These are phyloP conservation scores for Damaliscus lunatus DNA, from an alignment of 2,113 vertebrate genomes.

Conservation along the genomic window DNA sequence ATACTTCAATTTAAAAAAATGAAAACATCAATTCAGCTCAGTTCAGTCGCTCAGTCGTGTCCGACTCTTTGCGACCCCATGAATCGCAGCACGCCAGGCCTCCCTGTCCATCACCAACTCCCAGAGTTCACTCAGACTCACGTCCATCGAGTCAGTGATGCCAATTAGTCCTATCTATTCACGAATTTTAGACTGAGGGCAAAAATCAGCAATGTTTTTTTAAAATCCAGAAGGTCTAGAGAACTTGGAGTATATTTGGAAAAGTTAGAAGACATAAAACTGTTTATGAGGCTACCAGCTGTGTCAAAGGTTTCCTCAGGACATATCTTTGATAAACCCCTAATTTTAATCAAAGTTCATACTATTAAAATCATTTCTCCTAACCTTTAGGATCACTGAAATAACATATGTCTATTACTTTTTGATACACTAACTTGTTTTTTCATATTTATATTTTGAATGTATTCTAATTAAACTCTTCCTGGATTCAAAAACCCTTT, in stretches of 20 bases:
- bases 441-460: slow-evolving; percentile 18
- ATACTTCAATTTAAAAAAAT: background rate
- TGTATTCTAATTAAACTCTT: slow-evolving; percentile 36
- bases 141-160: too few relatives aligned
- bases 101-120: too few relatives aligned
- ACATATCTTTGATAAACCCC: background rate
- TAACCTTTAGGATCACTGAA: background rate
- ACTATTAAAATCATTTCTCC: background rate
- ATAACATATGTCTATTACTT: slow-evolving; percentile 22
- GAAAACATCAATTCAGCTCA: background rate
- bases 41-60: too few relatives aligned
- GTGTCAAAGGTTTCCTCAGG: background rate
- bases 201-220: background rate
- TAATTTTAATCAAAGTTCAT: background rate
- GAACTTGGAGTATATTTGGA: background rate
- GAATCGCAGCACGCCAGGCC: too few relatives aligned
- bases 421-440: background rate
- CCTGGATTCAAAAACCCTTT: background rate
- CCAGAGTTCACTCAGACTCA: too few relatives aligned
- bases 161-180: background rate
- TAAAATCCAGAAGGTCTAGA: background rate
- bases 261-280: background rate
- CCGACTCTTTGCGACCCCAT: too few relatives aligned
- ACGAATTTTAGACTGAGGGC: background rate
- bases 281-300: background rate